Percentiles rank a stretch among this genome's conserved stretches.
These are phyloP conservation scores for Spea hammondii DNA, from an alignment of 2,797 vertebrate genomes.

Conservation along the genomic window DNA sequence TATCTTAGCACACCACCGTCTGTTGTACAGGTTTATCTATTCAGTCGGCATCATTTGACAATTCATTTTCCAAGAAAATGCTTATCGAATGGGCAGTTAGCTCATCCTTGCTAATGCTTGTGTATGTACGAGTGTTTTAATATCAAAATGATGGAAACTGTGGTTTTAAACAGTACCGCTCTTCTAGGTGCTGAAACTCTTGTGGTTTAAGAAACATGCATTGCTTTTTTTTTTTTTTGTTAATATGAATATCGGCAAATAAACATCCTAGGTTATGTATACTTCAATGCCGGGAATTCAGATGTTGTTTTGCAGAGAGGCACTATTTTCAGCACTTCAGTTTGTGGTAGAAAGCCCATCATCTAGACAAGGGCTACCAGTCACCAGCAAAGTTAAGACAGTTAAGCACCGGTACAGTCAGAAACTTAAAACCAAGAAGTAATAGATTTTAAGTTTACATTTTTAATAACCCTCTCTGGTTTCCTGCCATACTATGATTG, in stretches of 20 bases:
- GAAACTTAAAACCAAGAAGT: no score
- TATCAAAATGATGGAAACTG: slow-evolving; percentile 24
- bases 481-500: no score
- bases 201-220: slow-evolving; percentile 61
- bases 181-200: slow-evolving; percentile 77
- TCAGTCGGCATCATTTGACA: no score
- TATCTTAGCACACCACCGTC: no score
- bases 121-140: neutral
- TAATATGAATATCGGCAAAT: slow-evolving; percentile 10
- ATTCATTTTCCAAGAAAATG: no score
- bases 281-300: slow-evolving; percentile 43
- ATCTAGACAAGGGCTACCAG: neutral
- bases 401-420: neutral
- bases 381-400: slow-evolving; percentile 4
- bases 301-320: slow-evolving; percentile 34
- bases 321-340: slow-evolving; percentile 25
- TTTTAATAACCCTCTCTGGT: no score
- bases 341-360: slow-evolving; percentile 23
- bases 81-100: no score
- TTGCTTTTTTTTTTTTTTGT: slow-evolving; percentile 52
- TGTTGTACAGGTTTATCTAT: no score
- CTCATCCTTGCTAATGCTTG: no score
- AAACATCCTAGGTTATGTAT: slow-evolving; percentile 10
- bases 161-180: slow-evolving; percentile 71
- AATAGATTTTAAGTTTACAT: no score